Evolutionary conservation across 1,140 invertebrate species (phyloP), one percentile per base, ranked within the genome.

Genomic region (Pseudomyrmex dendroicus): DNA sequence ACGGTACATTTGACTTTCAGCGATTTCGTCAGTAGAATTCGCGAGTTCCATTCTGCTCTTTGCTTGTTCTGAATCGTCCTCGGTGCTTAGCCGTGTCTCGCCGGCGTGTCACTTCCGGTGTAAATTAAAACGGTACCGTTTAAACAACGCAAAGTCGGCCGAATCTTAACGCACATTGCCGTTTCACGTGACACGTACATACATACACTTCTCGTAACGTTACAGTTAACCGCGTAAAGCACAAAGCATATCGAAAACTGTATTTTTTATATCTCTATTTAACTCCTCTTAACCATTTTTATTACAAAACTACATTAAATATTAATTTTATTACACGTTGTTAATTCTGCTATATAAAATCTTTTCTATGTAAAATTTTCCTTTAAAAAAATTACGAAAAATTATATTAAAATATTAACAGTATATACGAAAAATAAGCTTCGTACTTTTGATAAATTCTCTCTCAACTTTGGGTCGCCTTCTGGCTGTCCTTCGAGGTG

Each of bases 61-160:
- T 20, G 22, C 48, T 44, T 25, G 48, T 44, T 22, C 48, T 22
- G 12, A 9, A 66, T 66, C 61, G 48, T 77, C n/a, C 12, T 77
- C 48, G 12, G 35, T 64, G 25, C 35, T 44, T 35, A 15, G 22
- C n/a, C 46, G 12, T 74, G 73, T 35, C 25, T 20, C 61, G 46
- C 73, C 44, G 25, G 66, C 73, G 44, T 54, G 48, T 77, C 25
- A 77, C 62, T 77, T 77, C 73, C 73, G 73, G 62, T 62, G 54
- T 66, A 48, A 77, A 77, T 77, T 77, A 77, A 76, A 66, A 77
- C 73, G 17, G 73, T 77, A 77, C 48, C 48, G 62, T 66, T 66
- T 44, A 25, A 44, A 66, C 61, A 12, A 20, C 50, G 48, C 48
- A 66, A 66, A 77, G 48, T 66, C n/a, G 25, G 12, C n/a, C 48